Evolutionary conservation across 2,113 vertebrate species (phyloP).

Genomic region (Notarius quadriscutis): DNA sequence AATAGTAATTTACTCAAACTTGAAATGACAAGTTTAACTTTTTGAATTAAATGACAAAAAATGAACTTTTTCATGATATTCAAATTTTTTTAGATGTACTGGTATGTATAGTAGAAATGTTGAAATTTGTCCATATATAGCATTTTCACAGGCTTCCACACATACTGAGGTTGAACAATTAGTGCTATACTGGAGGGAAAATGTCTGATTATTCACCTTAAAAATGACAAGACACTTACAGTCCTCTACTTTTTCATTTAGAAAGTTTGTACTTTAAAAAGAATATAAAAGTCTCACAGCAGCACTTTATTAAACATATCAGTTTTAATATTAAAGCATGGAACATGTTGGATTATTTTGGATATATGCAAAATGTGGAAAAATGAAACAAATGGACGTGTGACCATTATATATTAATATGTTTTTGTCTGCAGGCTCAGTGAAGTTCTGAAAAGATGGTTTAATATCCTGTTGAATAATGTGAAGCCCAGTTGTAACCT

Average conservation of each 20-base stretch:
- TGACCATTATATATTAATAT: constrained; percentile 28
- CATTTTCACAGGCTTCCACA: background rate
- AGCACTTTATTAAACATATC: constrained; percentile 18
- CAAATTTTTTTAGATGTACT: no score
- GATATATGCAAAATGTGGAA: constrained; percentile 22
- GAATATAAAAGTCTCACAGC: background rate
- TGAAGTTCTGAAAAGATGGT: constrained; percentile 15
- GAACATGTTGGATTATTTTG: constrained; percentile 7
- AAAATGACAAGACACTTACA: background rate
- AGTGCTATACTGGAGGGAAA: background rate
- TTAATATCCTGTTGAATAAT: constrained; percentile 37
- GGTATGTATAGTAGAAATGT: background rate
- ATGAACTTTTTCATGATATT: no score
- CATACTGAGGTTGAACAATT: background rate
- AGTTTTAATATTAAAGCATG: constrained; percentile 18
- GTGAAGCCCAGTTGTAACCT: constrained; percentile 31
- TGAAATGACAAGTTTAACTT: no score
- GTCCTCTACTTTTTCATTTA: background rate
- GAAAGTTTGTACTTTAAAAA: background rate
- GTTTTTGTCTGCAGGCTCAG: constrained; percentile 36
- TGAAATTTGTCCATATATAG: no score
- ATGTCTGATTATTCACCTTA: no score
- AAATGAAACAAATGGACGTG: constrained; percentile 24
- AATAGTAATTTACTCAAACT: no score
- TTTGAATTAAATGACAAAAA: no score